Percentiles rank a stretch among this genome's conserved stretches.
Evolutionary conservation across 53 echinoderm and acorn worm species (phyloP).

Genomic region (Henricia sp.): DNA sequence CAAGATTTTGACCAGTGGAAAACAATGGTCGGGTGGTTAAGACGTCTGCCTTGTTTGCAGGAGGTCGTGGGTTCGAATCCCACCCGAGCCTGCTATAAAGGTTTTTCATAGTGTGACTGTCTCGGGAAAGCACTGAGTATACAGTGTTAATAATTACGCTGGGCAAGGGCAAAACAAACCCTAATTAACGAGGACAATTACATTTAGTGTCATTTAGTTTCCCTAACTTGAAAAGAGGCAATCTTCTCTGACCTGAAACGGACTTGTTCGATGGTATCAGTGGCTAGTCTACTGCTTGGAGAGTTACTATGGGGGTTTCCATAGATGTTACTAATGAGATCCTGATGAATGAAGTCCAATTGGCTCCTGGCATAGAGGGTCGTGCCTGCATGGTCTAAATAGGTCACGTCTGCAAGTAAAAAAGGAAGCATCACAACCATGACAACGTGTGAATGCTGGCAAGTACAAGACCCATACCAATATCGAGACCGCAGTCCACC

Average conservation of each 20-base stretch:
- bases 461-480: neutral
- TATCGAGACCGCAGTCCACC: neutral
- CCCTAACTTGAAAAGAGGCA: too few relatives aligned
- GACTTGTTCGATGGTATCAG: conserved; percentile 87
- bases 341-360: conserved; percentile 66
- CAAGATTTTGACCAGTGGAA: too few relatives aligned
- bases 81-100: too few relatives aligned
- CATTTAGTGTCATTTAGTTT: too few relatives aligned
- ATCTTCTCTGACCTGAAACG: conserved; percentile 97
- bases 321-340: conserved; percentile 79
- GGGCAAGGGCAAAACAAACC: too few relatives aligned
- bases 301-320: conserved; percentile 94
- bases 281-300: conserved; percentile 76
- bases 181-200: too few relatives aligned
- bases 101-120: too few relatives aligned
- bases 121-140: too few relatives aligned
- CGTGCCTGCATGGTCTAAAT: conserved; percentile 92
- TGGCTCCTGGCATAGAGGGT: conserved; percentile 86
- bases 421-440: neutral
- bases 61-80: too few relatives aligned
- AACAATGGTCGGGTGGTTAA: too few relatives aligned
- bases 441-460: neutral
- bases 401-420: conserved; percentile 52
- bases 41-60: too few relatives aligned
- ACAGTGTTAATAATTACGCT: too few relatives aligned